These are phyloP conservation scores for Tetramorium parvispinum DNA, from an alignment of 1,140 invertebrate genomes.

Conservation along the genomic window DNA sequence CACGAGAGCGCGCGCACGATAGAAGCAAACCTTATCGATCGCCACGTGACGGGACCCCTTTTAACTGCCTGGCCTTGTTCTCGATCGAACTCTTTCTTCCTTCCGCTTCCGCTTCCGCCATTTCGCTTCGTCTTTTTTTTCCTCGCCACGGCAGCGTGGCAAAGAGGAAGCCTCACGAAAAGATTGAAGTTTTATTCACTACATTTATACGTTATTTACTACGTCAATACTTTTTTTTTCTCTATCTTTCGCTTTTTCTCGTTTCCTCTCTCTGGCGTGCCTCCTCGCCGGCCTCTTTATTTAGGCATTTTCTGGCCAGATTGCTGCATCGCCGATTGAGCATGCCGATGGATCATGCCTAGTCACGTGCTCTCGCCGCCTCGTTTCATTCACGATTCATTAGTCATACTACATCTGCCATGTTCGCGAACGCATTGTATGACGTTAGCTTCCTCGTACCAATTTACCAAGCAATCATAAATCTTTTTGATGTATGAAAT, in stretches of 20 bases:
- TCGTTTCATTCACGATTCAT: slow-evolving; percentile 78
- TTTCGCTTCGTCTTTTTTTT: not conserved
- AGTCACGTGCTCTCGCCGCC: slow-evolving; percentile 9
- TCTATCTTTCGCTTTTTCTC: not conserved
- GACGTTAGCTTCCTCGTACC: slow-evolving; percentile 38
- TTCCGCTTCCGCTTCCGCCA: not conserved
- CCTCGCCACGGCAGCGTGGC: not conserved
- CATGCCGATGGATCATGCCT: slow-evolving; percentile 13
- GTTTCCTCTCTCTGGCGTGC: not conserved
- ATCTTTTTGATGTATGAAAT: slow-evolving; percentile 47
- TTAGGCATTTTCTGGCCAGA: slow-evolving; percentile 57
- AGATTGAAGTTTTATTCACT: slow-evolving; percentile 69
- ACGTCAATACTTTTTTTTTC: slow-evolving; percentile 1
- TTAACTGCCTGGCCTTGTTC: slow-evolving; percentile 51
- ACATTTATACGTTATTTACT: slow-evolving; percentile 34
- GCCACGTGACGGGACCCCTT: slow-evolving; percentile 42
- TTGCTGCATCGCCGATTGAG: slow-evolving; percentile 35
- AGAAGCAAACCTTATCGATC: slow-evolving; percentile 66
- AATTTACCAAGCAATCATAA: slow-evolving; percentile 44
- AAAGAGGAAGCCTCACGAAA: not conserved
- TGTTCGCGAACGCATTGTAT: slow-evolving; percentile 48
- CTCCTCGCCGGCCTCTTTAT: slow-evolving; percentile 33
- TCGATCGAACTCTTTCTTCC: slow-evolving; percentile 33
- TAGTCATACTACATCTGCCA: slow-evolving; percentile 61
- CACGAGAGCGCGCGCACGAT: slow-evolving; percentile 63